phyloP scores from a whole-genome alignment of 2,113 vertebrate species.

The Athene cunicularia region DNA sequence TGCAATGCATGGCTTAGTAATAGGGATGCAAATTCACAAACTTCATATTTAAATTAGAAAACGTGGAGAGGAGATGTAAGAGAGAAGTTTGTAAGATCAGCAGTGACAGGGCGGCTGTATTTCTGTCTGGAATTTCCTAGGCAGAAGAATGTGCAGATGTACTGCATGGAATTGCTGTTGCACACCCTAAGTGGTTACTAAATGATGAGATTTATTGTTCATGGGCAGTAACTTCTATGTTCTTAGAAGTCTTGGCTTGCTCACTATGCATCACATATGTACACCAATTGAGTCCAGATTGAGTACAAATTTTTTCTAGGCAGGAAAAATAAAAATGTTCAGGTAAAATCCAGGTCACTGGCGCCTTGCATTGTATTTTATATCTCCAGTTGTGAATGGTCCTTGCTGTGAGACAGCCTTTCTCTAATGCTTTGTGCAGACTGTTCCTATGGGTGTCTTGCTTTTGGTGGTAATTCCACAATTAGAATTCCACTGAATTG shows the following conservation, averaged over 20 bases:
- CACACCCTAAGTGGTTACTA: not conserved
- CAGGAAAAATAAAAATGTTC: not conserved
- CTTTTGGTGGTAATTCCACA: not conserved
- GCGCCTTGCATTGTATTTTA: not conserved
- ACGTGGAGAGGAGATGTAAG: not conserved
- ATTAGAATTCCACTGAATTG: not conserved
- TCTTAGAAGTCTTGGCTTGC: not conserved
- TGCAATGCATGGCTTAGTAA: not conserved
- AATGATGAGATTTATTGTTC: not conserved
- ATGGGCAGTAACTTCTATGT: not conserved
- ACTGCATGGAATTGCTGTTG: not conserved
- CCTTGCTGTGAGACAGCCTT: not conserved
- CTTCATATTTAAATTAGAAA: not conserved
- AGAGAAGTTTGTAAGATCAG: not conserved
- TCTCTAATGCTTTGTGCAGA: not conserved
- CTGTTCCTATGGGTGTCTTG: not conserved
- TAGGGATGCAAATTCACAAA: not conserved
- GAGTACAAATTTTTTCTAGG: not conserved
- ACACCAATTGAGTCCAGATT: not conserved
- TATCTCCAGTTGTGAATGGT: not conserved
- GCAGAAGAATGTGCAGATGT: not conserved
- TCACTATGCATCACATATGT: rapidly evolving
- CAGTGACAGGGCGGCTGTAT: not conserved
- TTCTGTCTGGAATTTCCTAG: not conserved
- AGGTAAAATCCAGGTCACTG: not conserved